Base-by-base conservation (phyloP, 2,888 invertebrate species). In the Neria commutata region DNA sequence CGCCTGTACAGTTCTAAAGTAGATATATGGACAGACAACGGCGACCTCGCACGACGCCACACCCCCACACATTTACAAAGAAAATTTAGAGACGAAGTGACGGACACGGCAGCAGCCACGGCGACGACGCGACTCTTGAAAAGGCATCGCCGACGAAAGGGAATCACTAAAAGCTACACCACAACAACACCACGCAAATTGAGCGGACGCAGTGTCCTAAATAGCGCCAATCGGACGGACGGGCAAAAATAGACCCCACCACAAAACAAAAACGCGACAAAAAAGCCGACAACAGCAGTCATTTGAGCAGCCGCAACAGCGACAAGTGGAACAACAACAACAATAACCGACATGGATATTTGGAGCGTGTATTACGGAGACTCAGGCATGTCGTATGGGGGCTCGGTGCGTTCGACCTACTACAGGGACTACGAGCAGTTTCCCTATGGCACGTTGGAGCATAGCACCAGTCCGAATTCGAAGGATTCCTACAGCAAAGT, bases 361-460 rank as follows among this genome's bases (percentile, higher is more conserved):
- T 81, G 79, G 69, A 79, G 79, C 42, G 79, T 85, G 62, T 86
- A 85, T 74, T 80, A 85, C 68, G 85, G 86, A 42, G 86, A 86
- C 68, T 81, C 84, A 37, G 75, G 73, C 42, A 65, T 86, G 69
- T 79, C 84, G 16, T 85, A 83, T 71, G 77, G 84, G 21, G 84
- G 84, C 21, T 81, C 83, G 26, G 78, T 84, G 69, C 76, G 85
- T 55, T 78, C 73, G 51, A 73, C 82, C 16, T 78, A 83, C 54
- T 85, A 84, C 70, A 78, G 84, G 21, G 84, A 84, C 68, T 85
- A 84, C 69, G 85, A 85, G 64, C 83, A 83, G 64, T 83, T 84
- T 50, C 81, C 81, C 58, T 81, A 81, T 71, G 81, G 81, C 26
- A 76, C 80, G 29, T 63, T 81, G 58, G 81, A 81, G 61, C 70